Percentiles rank a stretch among this genome's conserved stretches.
Evolutionary conservation across 1,140 invertebrate species (phyloP).

Genomic region (Temnothorax longispinosus): DNA sequence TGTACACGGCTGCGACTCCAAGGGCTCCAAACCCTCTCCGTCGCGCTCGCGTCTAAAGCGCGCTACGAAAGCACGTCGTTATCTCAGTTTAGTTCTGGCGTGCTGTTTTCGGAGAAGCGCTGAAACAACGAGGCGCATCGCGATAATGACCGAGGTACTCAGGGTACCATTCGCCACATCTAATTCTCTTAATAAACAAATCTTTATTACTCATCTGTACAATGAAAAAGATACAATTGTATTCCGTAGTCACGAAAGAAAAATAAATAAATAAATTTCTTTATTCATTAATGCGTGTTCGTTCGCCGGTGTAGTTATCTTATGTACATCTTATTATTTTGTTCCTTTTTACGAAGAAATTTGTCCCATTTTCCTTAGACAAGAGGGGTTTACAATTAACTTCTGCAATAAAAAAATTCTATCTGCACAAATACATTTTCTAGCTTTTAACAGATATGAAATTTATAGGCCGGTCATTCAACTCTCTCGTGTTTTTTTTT

Average conservation of each 20-base stretch:
- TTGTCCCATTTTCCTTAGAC: not conserved
- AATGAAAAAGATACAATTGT: not conserved
- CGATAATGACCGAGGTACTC: slow-evolving; percentile 30
- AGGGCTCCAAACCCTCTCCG: not conserved
- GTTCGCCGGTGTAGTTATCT: not conserved
- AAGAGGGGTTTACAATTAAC: not conserved
- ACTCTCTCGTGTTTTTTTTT: not conserved
- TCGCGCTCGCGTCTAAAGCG: slow-evolving; percentile 18
- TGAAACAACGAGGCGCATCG: slow-evolving; percentile 36
- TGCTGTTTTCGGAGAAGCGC: slow-evolving; percentile 50
- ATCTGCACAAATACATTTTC: not conserved
- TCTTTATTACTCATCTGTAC: slow-evolving; percentile 28
- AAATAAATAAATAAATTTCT: not conserved
- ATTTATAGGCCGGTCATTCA: not conserved
- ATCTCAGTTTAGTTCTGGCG: slow-evolving; percentile 60
- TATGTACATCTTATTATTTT: not conserved
- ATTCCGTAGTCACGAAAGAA: not conserved
- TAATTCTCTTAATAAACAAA: slow-evolving; percentile 55
- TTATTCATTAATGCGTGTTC: not conserved
- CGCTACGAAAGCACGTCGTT: slow-evolving; percentile 59
- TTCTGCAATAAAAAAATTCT: not conserved
- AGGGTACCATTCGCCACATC: slow-evolving; percentile 9
- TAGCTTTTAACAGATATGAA: not conserved
- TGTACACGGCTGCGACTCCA: not conserved
- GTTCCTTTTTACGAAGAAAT: not conserved